Base-by-base conservation (phyloP, 2,888 invertebrate genomes). In the Piscicola geometra region DNA sequence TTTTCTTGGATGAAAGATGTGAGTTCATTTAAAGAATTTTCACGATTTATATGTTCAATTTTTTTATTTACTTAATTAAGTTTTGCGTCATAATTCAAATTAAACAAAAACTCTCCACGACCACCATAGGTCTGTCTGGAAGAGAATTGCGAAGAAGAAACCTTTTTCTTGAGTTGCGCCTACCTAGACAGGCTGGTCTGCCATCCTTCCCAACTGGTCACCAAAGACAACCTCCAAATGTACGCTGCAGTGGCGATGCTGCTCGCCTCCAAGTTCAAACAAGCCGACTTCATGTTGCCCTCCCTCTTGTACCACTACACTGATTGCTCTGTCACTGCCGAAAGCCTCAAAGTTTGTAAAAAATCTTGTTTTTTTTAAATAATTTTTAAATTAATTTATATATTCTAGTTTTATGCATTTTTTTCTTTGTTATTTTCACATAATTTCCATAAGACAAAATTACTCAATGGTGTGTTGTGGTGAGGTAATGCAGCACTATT, bases 231-330 rank as follows among this genome's bases (percentile, higher is more conserved):
- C 41, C 52, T 71, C n/a, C 71, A 71, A 18, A 71, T 30, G 50
- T 71, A n/a, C 25, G 71, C 71, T n/a, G 25, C 71, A 1, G 71
- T 71, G 32, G 25, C 30, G 25, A 71, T 71, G 71, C 41, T 50
- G 28, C 47, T 71, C 30, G 41, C 71, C 41, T 71, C 52, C 28
- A 71, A 71, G 50, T 50, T 71, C 28, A 50, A 71, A 28, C 71
- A 71, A 25, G 32, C 52, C n/a, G n/a, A 52, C n/a, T 28, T 50
- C 12, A 1, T 71, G 12, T 18, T 41, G 25, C n/a, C 50, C 12
- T 50, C 50, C 21, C 50, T 50, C 30, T 52, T 71, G 5, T 28
- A 28, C 52, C 47, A 71, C 28, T 71, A 71, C 52, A 71, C 71
- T 25, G 71, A 71, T 50, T 33, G 21, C 28, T 71, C 71, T n/a